Evolutionary conservation across 1,140 invertebrate genomes (phyloP), one percentile per base, ranked within the genome.

Genomic region (Pogonognathellus flavescens): DNA sequence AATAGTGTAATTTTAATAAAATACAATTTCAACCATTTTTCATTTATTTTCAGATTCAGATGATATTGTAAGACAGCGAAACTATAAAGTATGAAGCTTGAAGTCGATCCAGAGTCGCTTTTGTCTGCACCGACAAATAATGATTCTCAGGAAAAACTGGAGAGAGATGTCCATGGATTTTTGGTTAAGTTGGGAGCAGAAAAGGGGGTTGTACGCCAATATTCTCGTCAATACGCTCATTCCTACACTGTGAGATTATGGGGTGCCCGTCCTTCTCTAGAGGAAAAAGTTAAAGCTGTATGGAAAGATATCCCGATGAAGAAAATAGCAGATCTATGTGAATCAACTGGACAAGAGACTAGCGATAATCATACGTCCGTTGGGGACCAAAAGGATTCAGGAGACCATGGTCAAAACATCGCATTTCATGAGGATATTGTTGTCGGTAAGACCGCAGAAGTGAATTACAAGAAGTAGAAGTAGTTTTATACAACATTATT

Each of bases 321-420:
- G 66, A 87, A 66, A 52, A 87, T 88, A 83, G 70, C 88, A 18
- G 86, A 85, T 22, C 53, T 88, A 20, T 88, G 88, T 60, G 86
- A 88, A 25, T 49, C 49, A 11, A 49, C 83, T 9, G 80, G 55
- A 22, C 41, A 22, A 57, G 14, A 7, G 52, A 52, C 50, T 50
- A 59, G 18, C 55, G 55, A 22, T 62, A 57, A 53, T 70, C 41
- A 59, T 25, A 16, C 22, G 16, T 16, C 31, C 13, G 22, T 31
- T 3, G 41, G 49, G 82, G 18, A 66, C n/a, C 4, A 18, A 49
- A 62, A 80, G 0, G 18, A 84, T 11, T 53, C 20, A 5, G 76
- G 25, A 50, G 62, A 87, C 59, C 88, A 88, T 85, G 85, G 62
- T 5, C 88, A 88, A 57, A 70, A 85, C 18, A 85, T 88, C 52